Evolutionary conservation across 2,113 vertebrate genomes (phyloP), one percentile per base, ranked within the genome.

Genomic region (Eurystomus gularis): DNA sequence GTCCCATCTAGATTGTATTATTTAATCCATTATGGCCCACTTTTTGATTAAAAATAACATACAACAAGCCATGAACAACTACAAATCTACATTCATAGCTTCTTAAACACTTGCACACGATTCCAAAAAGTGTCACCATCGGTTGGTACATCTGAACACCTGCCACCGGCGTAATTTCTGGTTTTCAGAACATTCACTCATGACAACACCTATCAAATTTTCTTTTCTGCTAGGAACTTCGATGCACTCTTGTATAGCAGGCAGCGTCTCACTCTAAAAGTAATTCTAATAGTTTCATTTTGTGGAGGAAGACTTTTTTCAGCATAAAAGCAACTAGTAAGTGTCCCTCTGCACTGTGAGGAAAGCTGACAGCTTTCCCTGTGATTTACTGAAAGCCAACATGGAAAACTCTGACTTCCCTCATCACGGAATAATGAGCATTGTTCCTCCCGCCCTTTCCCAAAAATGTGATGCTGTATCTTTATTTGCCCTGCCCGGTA

Each of bases 401-500:
- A 37, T 3, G 44, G 72, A 39, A 92, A 71, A 60, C 37, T 94
- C 88, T 46, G 15, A 46, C 28, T 80, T 80, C 44, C n/a, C 37
- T 82, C 40, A 57, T 25, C 40, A 28, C 40, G 72, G 40, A 90
- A 37, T 19, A 77, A 15, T 14, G 68, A 65, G 19, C 0, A 0
- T 12, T 55, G 10, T 6, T 71, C 21, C 42, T 58, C 33, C 29
- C 68, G 51, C 11, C 48, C 44, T 62, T 62, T 5, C 37, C 70
- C 21, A 1, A 31, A 80, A 73, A 4, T 0, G 0, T 6, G 16
- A 68, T 31, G 11, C n/a, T 13, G 31, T 17, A 9, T 7, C 46
- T 64, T 28, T n/a, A 73, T 18, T 44, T 86, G 23, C 42, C 29
- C 20, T 55, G 52, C 28, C 23, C 44, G 26, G 35, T 25, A 40